These are phyloP conservation scores for Chloroclystis v-ata DNA, from an alignment of 2,888 invertebrate genomes.

Conservation along the genomic window DNA sequence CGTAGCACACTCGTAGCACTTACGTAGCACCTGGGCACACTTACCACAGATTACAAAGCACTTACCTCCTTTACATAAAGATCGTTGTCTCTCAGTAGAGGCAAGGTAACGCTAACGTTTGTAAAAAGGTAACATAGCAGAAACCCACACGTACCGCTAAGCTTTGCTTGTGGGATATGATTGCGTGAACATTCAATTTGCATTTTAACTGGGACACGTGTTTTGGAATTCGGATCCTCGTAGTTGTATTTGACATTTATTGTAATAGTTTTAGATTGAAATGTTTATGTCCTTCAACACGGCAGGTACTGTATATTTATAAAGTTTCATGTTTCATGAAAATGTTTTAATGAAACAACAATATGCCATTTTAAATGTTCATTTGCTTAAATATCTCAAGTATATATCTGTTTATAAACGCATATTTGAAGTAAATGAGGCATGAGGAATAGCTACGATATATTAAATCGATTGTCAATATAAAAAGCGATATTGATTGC, in stretches of 20 bases:
- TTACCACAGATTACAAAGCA: slow-evolving; percentile 52
- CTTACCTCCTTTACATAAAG: slow-evolving; percentile 48
- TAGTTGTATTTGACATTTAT: neutral
- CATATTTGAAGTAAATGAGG: too few species aligned
- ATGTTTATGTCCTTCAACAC: neutral
- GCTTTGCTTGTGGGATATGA: slow-evolving; percentile 10
- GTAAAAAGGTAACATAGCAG: slow-evolving; percentile 4
- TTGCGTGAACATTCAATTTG: slow-evolving; percentile 10
- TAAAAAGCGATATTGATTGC: too few species aligned
- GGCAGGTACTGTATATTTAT: neutral
- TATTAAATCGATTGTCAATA: too few species aligned
- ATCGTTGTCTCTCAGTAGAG: slow-evolving; percentile 31
- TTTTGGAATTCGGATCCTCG: neutral
- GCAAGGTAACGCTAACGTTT: slow-evolving; percentile 1
- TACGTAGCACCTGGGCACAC: slow-evolving; percentile 56
- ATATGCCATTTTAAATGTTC: too few species aligned
- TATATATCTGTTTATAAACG: too few species aligned
- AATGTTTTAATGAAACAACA: too few species aligned
- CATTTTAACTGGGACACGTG: slow-evolving; percentile 1
- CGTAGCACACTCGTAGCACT: slow-evolving; percentile 39
- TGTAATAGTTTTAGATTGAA: neutral
- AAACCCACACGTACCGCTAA: slow-evolving; percentile 6
- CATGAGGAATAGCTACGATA: too few species aligned
- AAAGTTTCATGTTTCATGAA: too few species aligned
- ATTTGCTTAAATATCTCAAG: too few species aligned